Base-by-base conservation (phyloP, 2,888 invertebrate genomes). In the Polia nebulosa region DNA sequence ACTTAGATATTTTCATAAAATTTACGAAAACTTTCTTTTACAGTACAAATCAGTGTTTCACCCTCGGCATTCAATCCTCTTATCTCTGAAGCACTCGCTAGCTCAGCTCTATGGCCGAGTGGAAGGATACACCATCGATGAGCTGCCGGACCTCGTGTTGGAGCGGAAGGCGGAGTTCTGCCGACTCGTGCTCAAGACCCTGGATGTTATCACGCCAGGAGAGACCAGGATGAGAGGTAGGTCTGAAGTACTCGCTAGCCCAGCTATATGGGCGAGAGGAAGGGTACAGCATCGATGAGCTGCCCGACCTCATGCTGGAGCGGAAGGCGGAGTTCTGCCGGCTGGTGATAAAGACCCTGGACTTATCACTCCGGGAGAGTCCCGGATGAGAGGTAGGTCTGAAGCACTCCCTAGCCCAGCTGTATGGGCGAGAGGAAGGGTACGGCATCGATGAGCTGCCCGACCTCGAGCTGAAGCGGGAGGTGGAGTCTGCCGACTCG, bases 201-300 rank as follows among this genome's bases (percentile, higher is more conserved):
- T 98, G 22, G 96, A 98, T 86, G 94, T 97, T 36, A 96, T 98
- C 61, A 97, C 97, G 80, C 98, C 98, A 0, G 98, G 98, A 2
- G 95, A 97, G 62, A 97, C 97, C 52, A 95, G 98, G 79, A 96
- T 98, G 85, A 96, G 98, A 94, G 98, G 97, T 97, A 76, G 17
- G 39, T 41, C n/a, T n/a, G 7, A 41, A n/a, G 81, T 97, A 97
- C 84, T 96, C 97, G 22, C 93, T 98, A 65, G 97, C 97, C 17
- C 98, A 98, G 90, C 94, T 98, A 90, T 98, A 98, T 86, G 98
- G 98, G 0, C 96, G 97, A 60, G 97, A 97, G 1, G 96, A 97
- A 66, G 97, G 97, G 17, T 98, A 98, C 88, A 93, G 93, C 47
- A 92, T 98, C 80, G 97, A 97, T 34, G 97, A 98, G 79, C 93